Base-by-base conservation (phyloP, 2,113 vertebrate species). In the Colinus virginianus region DNA sequence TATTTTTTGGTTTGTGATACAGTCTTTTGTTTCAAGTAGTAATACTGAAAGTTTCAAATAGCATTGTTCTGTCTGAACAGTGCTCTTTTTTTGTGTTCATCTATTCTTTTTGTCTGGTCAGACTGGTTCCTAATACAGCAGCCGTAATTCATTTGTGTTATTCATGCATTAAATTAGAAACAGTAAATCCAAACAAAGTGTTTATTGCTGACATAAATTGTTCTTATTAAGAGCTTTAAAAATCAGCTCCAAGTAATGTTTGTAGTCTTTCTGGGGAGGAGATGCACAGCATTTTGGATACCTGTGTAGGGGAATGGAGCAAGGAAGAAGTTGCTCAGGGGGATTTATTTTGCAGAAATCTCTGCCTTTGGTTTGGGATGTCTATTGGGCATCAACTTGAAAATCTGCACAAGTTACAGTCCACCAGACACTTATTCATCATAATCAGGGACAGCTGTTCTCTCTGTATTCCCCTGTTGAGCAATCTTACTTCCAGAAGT, bases 311-410 rank as follows among this genome's bases (percentile, higher is more conserved):
- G 19, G 55, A 88, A 8, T 26, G 43, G 20, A 74, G 30, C 45
- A 70, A 79, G 45, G 32, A 70, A 76, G 43, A 19, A 71, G 63
- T 56, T 84, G 40, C 30, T 72, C 10, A 18, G 25, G 43, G 53
- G 81, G 32, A 16, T 80, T 56, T 49, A 62, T 64, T 22, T 34
- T 64, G 26, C 53, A 71, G 59, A 77, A 93, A 40, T 91, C 48
- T 45, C 25, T 68, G 78, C 30, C 80, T 63, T 45, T 64, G 74
- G 40, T 69, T 20, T 49, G 80, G 61, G 49, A 34, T 75, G 76
- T 59, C 55, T 11, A 6, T 18, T 51, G 46, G 40, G 36, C 13
- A 62, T 30, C 40, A 62, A 10, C 38, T n/a, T 71, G 42, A 63
- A 74, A 45, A 53, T 76, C 53, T 75, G 18, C n/a, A 10, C 61